Base-by-base conservation (phyloP, 2,797 vertebrate genomes). In the Otolemur crassicaudatus region DNA sequence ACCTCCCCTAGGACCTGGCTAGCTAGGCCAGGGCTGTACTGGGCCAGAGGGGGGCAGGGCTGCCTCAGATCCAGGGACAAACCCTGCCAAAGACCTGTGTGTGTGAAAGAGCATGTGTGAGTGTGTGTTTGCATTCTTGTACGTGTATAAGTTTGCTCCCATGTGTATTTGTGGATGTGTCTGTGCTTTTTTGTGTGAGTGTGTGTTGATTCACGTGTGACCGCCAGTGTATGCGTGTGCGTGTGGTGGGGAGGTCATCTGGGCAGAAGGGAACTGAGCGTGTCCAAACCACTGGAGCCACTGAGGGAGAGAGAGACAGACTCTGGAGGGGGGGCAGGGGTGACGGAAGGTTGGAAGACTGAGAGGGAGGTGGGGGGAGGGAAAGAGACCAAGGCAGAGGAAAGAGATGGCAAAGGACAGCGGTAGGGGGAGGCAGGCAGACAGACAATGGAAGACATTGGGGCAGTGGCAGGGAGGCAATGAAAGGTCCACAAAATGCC, bases 251-350 rank as follows among this genome's bases (percentile, higher is more conserved):
- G 97, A 90, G 96, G 93, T 98, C 97, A 96, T 97, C 90, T 70
- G 65, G 94, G 91, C 95, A 95, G 93, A 49, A 80, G 95, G 77
- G 49, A 88, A 86, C 94, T 34, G 63, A 94, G 91, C 53, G 8
- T 31, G 19, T 95, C 97, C 97, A 98, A 96, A 97, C 97, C 97
- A 95, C 97, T 95, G 97, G 97, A 98, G 97, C 95, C 97, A 69
- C 96, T 61, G 37, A 43, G 79, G 87, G 49, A 80, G 67, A 95
- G 91, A 87, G 70, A 90, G 85, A 63, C 89, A 87, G 96, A 85
- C 73, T 58, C 10, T 0, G 11, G 46, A 13, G 46, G 3, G 37
- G 58, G 10, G 89, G 7, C 0, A 19, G 37, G 2, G 12, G 14
- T 1, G 25, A 31, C 0, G 0, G 20, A 17, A 1, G 49, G 69